A percentile compares a stretch with the other conserved stretches of the same genome.
These are phyloP conservation scores for Thecophora atra DNA, from an alignment of 2,888 invertebrate species.

Conservation along the genomic window DNA sequence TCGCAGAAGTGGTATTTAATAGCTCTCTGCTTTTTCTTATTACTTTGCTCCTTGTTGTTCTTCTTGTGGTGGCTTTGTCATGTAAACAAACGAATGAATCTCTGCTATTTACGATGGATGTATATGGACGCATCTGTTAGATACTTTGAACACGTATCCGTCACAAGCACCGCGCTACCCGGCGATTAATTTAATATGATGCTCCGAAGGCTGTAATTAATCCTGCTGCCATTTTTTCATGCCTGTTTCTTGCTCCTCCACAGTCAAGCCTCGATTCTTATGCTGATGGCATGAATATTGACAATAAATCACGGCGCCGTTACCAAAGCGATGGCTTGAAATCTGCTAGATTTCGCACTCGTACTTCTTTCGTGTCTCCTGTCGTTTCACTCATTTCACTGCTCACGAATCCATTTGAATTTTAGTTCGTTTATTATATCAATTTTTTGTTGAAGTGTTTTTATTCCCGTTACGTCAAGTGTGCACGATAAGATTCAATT, in stretches of 20 bases:
- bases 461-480: neutral
- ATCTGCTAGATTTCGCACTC: constrained; percentile 19
- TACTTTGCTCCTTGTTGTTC: too few species aligned
- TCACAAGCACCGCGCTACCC: neutral
- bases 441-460: constrained; percentile 6
- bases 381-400: constrained; percentile 3
- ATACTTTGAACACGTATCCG: constrained; percentile 12
- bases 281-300: neutral
- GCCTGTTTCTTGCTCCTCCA: neutral
- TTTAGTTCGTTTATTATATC: neutral
- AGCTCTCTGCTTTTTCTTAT: too few species aligned
- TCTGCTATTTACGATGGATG: too few species aligned
- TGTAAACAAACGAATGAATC: too few species aligned
- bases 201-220: constrained; percentile 49
- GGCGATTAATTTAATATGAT: constrained; percentile 46
- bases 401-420: neutral
- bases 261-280: neutral
- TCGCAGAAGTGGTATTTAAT: too few species aligned
- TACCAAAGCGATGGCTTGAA: too few species aligned
- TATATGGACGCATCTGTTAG: constrained; percentile 34
- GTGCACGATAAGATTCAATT: constrained; percentile 18
- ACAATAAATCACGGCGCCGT: constrained; percentile 10
- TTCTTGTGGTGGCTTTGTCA: too few species aligned
- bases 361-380: too few species aligned
- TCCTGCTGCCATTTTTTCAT: constrained; percentile 44